Base-by-base conservation (phyloP, 2,888 invertebrate genomes). In the Erebia aethiops region DNA sequence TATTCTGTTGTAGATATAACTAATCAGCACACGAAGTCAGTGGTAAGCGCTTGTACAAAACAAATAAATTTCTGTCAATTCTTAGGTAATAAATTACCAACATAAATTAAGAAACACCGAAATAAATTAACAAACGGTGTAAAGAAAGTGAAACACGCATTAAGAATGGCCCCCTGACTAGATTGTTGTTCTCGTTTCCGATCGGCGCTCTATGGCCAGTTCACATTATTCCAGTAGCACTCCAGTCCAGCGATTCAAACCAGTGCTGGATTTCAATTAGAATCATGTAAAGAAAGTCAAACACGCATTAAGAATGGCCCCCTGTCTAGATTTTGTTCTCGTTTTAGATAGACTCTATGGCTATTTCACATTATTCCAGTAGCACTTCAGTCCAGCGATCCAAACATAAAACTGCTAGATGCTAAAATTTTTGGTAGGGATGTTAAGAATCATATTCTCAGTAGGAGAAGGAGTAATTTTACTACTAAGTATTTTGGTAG, bases 101-200 rank as follows among this genome's bases (percentile, higher is more conserved):
- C 41, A 43, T 43, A 60, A 60, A 41, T 43, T 41, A 60, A 3
- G 41, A 41, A 46, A 26, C 26, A 57, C 56, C 56, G 21, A 62
- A 46, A 49, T 62, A 62, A 62, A 62, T 62, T 49, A 62, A 16
- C 16, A 14, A 46, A 69, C 70, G 65, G 60, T 70, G 65, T 65
- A 65, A 70, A 49, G 13, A 21, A 46, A 35, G 49, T 46, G 35
- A 64, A 8, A 57, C 46, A 46, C 49, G 46, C 58, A 35, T 26
- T 51, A 57, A 46, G 49, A 64, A 64, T 58, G 35, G 35, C 14
- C 43, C 26, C 51, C 54, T 58, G 26, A 65, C 49, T 58, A n/a
- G 21, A 69, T 58, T 58, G 62, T 58, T 46, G 72, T 68, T 65
- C 66, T 58, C 68, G 41, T 73, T 68, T 54, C 56, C 61, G 51